These are phyloP conservation scores for Elachura formosa DNA, from an alignment of 2,113 vertebrate species.

Conservation along the genomic window DNA sequence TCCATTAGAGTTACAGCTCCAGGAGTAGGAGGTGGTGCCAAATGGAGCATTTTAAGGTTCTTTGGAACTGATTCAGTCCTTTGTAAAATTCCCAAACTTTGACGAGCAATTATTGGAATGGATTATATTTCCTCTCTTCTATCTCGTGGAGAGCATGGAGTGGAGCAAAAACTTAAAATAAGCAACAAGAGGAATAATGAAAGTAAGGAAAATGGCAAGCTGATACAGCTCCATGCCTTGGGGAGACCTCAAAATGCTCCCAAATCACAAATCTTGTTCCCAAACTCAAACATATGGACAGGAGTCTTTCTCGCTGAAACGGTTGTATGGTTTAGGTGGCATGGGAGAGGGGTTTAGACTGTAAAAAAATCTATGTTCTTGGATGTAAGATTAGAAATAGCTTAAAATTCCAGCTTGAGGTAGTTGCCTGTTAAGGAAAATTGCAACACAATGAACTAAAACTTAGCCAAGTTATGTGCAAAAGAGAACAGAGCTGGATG, in stretches of 20 bases:
- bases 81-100: not conserved
- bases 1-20: not conserved
- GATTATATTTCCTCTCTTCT: not conserved
- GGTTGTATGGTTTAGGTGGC: not conserved
- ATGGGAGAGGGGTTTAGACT: not conserved
- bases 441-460: not conserved
- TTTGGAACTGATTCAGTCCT: not conserved
- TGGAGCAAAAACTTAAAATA: not conserved
- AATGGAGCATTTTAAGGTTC: not conserved
- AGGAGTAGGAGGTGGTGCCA: not conserved
- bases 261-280: not conserved
- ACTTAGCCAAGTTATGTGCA: not conserved
- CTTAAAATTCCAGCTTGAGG: not conserved
- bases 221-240: not conserved
- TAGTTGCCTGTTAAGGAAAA: not conserved
- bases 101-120: not conserved
- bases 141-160: not conserved
- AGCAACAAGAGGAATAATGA: not conserved
- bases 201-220: not conserved
- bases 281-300: rapidly evolving
- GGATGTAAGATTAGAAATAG: not conserved
- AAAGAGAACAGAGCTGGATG: not conserved
- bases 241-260: not conserved
- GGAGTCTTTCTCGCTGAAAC: not conserved
- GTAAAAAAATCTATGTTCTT: not conserved